Base-by-base conservation (phyloP, 37 sponge, comb jelly and placozoan genomes). In the Chondrosia reniformis region DNA sequence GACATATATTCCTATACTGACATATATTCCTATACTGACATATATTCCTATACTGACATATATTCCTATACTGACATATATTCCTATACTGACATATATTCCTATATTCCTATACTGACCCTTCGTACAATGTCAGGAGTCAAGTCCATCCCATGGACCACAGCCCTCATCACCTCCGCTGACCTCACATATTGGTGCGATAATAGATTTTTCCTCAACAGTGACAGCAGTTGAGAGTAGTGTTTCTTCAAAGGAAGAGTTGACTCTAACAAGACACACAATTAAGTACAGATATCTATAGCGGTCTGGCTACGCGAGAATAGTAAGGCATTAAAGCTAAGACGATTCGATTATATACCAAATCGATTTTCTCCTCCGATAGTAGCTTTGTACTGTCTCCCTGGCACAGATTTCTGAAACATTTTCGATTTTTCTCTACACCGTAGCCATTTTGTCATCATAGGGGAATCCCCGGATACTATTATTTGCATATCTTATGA, bases 91-190 rank as follows among this genome's bases (percentile, higher is more conserved):
- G 15, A 49, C 52, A 49, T 15, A 49, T 15, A 49, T 15, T 19
- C 52, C 10, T 15, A 49, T 15, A 15, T 49, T 49, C 15, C n/a
- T 19, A 49, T 3, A 64, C 66, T 64, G 31, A 64, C 66, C 33
- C 66, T 64, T 30, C 66, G 30, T 21, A 64, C 66, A 4, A 64
- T 64, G 66, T 64, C 66, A 4, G 66, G 66, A 12, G 34, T 34
- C 17, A 64, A 34, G 66, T 4, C 36, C 34, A 64, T 28, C 3
- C 36, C 66, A 12, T 64, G 66, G 32, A 64, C 66, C 66, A 64
- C 31, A 34, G 34, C 66, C 36, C 31, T 64, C 66, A 64, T 64
- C 31, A 64, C 19, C 36, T 64, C 31, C 4, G 31, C 3, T 33
- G 66, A n/a, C 34, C 33, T 3, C 4, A 3, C 33, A 28, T 64